Conservation (phyloP, 2,797 vertebrate species). For the Pteropus rufus region DNA sequence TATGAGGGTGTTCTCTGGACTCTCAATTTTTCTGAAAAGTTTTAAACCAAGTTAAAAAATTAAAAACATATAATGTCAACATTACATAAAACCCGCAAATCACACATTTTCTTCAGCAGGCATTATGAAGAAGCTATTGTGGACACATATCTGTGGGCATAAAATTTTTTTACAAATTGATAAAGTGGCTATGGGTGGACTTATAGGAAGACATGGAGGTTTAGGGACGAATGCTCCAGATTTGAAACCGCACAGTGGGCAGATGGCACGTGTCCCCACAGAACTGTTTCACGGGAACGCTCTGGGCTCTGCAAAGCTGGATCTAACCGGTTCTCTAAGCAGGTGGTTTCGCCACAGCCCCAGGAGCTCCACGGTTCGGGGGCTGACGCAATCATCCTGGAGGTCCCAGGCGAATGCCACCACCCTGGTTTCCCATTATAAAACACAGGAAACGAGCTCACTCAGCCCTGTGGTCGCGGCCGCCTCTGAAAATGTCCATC, state of each 20-base stretch:
- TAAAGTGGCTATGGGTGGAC: background rate
- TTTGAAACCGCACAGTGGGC: background rate
- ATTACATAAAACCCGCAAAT: background rate
- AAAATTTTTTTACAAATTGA: background rate
- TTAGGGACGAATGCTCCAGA: background rate
- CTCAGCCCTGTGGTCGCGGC: fast-evolving
- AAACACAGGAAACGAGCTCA: background rate
- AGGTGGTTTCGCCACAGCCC: background rate
- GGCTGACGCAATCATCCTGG: fast-evolving
- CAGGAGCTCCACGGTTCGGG: no score
- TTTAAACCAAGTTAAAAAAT: background rate
- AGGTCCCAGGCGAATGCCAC: background rate
- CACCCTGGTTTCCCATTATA: no score
- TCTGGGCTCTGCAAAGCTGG: background rate
- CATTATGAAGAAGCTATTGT: background rate
- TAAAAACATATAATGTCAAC: background rate
- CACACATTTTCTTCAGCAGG: background rate
- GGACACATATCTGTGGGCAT: background rate
- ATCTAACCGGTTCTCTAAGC: no score
- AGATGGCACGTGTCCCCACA: no score
- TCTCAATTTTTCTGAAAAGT: background rate
- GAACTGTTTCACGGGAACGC: background rate
- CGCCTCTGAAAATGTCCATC: background rate
- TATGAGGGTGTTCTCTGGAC: background rate
- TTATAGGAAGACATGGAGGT: background rate